These are phyloP conservation scores for Daboia siamensis DNA, from an alignment of 2,113 vertebrate species.

Conservation along the genomic window DNA sequence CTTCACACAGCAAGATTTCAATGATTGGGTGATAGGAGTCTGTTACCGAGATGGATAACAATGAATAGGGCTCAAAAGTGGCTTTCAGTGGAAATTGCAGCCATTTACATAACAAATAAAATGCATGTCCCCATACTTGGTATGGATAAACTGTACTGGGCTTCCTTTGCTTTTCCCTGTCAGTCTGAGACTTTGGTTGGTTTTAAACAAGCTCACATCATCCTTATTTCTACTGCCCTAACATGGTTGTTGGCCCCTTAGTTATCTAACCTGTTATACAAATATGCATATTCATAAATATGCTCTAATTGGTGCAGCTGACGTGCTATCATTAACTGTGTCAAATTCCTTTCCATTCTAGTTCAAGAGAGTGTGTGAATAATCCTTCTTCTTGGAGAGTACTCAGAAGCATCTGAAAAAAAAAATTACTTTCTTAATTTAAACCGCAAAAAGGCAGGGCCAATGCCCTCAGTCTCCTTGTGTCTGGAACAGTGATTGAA, in stretches of 20 bases:
- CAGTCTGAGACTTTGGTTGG: not conserved
- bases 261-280: not conserved
- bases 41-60: not conserved
- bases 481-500: not conserved
- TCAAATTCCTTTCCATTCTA: not conserved
- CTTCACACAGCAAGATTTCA: not conserved
- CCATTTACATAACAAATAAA: not conserved
- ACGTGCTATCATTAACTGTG: not conserved
- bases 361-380: not conserved
- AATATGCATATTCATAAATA: not conserved
- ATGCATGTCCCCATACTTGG: not conserved
- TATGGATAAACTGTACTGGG: not conserved
- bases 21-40: not conserved
- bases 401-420: not conserved
- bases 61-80: not conserved
- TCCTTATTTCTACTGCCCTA: not conserved
- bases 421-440: not conserved
- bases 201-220: not conserved
- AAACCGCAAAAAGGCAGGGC: not conserved
- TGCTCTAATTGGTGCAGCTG: not conserved
- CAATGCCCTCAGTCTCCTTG: not conserved
- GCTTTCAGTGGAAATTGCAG: not conserved
- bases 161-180: not conserved
- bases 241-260: not conserved
- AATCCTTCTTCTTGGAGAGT: not conserved